A percentile compares a stretch with the other conserved stretches of the same genome.
Conservation (phyloP, 2,888 invertebrate species). For the Torymus aiolomorphi region DNA sequence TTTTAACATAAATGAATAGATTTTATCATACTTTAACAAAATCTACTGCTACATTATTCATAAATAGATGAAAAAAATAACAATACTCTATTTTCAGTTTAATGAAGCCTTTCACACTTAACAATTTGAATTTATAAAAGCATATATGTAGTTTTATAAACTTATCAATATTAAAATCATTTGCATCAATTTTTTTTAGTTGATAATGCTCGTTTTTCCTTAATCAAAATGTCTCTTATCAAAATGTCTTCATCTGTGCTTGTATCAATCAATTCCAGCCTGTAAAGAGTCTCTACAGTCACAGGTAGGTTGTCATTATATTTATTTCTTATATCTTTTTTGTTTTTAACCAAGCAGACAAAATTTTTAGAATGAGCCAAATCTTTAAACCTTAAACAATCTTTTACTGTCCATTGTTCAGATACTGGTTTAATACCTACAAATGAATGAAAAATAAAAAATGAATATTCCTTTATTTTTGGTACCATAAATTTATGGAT, state of each 20-base stretch:
- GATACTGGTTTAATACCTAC: slow-evolving; percentile 31
- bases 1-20: no score
- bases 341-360: slow-evolving; percentile 2
- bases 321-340: not conserved
- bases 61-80: no score
- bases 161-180: no score
- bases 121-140: no score
- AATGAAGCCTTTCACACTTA: no score
- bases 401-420: slow-evolving; percentile 11
- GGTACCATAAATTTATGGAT: not conserved
- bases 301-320: not conserved
- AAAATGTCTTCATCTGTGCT: slow-evolving; percentile 35
- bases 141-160: no score
- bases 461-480: no score
- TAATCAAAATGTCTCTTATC: slow-evolving; percentile 20
- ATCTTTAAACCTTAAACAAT: slow-evolving; percentile 22
- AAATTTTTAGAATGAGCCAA: slow-evolving; percentile 27
- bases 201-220: slow-evolving; percentile 8
- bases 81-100: no score
- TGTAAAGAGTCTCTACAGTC: slow-evolving; percentile 16
- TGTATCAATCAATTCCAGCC: slow-evolving; percentile 30
- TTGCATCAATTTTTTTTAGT: not conserved
- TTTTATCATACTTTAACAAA: no score
- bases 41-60: no score
- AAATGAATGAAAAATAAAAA: not conserved